These are phyloP conservation scores for Tenthredo mesomela DNA, from an alignment of 2,888 invertebrate species.

Conservation along the genomic window DNA sequence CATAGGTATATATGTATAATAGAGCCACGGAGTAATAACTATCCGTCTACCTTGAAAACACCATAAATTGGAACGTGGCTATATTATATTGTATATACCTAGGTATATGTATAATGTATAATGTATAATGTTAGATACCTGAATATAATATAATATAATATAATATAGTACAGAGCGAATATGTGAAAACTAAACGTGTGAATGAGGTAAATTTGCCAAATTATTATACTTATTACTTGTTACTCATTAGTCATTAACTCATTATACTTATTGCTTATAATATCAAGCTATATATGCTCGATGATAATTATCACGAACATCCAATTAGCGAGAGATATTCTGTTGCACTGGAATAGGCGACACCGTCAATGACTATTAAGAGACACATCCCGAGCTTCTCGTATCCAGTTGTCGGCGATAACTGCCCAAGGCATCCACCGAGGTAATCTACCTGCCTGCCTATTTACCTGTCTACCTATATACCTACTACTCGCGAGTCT, in stretches of 20 bases:
- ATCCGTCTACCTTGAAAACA: no score
- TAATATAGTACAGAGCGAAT: no score
- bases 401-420: conserved; percentile 31
- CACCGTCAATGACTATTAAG: not conserved
- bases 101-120: no score
- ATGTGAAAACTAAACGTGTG: not conserved
- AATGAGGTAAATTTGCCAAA: not conserved
- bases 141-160: not conserved
- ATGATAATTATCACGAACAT: conserved; percentile 3
- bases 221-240: not conserved
- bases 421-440: conserved; percentile 34
- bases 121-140: no score
- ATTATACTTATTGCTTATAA: not conserved
- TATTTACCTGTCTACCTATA: not conserved
- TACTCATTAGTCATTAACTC: not conserved
- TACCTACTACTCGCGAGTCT: conserved; percentile 17
- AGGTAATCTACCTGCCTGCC: conserved; percentile 37
- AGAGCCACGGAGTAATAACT: not conserved
- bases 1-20: not conserved
- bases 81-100: no score
- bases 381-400: conserved; percentile 8
- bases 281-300: not conserved
- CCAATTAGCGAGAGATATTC: conserved; percentile 19
- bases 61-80: no score
- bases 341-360: not conserved